These are phyloP conservation scores for Gallinago nigripennis DNA, from an alignment of 2,797 vertebrate genomes.

Conservation along the genomic window DNA sequence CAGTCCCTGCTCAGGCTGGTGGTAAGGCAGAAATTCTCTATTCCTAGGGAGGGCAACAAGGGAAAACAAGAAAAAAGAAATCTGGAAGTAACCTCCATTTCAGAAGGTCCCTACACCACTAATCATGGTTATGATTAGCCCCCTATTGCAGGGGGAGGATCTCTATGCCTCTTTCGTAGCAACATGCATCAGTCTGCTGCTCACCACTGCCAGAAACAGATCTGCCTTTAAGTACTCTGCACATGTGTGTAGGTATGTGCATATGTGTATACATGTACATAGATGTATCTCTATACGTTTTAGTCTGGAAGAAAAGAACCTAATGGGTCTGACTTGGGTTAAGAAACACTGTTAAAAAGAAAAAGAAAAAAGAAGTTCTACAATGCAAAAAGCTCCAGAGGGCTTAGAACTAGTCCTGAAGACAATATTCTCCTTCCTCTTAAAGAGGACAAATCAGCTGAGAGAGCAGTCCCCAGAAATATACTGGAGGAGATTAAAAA, in stretches of 20 bases:
- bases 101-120: not conserved
- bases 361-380: not conserved
- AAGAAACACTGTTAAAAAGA: not conserved
- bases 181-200: not conserved
- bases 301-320: not conserved
- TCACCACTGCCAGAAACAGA: not conserved
- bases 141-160: not conserved
- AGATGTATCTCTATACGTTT: not conserved
- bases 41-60: not conserved
- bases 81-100: not conserved
- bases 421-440: not conserved
- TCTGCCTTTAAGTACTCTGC: not conserved
- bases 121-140: not conserved
- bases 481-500: not conserved
- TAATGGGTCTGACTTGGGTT: not conserved
- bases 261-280: not conserved
- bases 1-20: not conserved
- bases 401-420: not conserved
- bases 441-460: not conserved
- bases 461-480: not conserved
- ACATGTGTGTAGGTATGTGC: not conserved
- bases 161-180: not conserved
- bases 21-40: not conserved
- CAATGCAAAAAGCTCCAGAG: not conserved
- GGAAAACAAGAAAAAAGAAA: not conserved